Percentiles rank a stretch among this genome's conserved stretches.
Evolutionary conservation across 1,140 invertebrate species (phyloP).

Genomic region (Chionoecetes opilio): DNA sequence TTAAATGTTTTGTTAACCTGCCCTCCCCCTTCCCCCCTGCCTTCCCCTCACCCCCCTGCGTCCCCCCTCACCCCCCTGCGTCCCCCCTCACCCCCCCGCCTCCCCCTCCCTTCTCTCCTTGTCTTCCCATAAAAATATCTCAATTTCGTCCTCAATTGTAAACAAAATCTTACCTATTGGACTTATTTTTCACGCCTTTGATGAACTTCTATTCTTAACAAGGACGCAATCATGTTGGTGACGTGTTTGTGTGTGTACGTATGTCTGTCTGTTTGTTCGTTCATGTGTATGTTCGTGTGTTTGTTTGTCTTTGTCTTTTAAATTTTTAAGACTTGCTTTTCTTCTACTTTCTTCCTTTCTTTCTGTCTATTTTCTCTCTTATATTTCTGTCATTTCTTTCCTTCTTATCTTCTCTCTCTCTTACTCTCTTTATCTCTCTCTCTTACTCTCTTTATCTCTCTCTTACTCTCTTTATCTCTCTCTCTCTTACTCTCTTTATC

Average conservation of each 20-base stretch:
- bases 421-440: not conserved
- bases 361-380: not conserved
- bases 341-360: not conserved
- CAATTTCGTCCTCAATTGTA: too few relatives aligned
- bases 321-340: not conserved
- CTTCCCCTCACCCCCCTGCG: too few relatives aligned
- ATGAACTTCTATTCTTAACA: conserved; percentile 7
- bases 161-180: not conserved
- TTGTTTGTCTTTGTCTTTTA: not conserved
- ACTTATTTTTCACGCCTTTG: not conserved
- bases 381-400: not conserved
- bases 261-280: conserved; percentile 34
- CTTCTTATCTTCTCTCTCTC: not conserved
- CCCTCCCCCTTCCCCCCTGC: too few relatives aligned
- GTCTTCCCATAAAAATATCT: too few relatives aligned
- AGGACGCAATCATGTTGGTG: not conserved
- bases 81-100: too few relatives aligned
- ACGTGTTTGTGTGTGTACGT: not conserved
- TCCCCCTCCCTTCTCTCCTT: too few relatives aligned
- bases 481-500: not conserved
- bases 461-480: not conserved
- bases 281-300: conserved; percentile 37
- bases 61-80: too few relatives aligned
- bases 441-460: not conserved
- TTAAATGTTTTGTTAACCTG: too few relatives aligned